A percentile compares a stretch with the other conserved stretches of the same genome.
phyloP scores from a whole-genome alignment of 2,888 invertebrate species.

The Tiliacea aurago region DNA sequence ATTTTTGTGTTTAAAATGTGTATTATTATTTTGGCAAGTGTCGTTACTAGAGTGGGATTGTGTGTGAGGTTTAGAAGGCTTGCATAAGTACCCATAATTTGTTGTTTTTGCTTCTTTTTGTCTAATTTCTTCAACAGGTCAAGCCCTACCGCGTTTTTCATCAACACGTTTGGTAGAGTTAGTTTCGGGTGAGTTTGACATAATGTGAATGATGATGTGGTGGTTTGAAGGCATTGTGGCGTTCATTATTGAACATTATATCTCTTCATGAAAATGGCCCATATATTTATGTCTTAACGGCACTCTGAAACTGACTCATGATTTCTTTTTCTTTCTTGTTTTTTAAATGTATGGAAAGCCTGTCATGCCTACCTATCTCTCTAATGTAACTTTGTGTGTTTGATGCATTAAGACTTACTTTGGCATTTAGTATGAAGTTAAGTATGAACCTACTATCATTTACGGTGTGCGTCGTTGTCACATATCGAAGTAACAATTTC shows the following conservation, averaged over 20 bases:
- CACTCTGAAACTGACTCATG: conserved; percentile 89
- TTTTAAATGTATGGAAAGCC: conserved; percentile 50
- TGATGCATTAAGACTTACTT: conserved; percentile 36
- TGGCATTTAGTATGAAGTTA: conserved; percentile 42
- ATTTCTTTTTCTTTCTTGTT: conserved; percentile 70
- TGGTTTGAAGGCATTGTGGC: conserved; percentile 89
- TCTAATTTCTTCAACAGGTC: conserved; percentile 93
- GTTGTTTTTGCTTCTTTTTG: conserved; percentile 87
- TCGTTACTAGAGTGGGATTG: conserved; percentile 79
- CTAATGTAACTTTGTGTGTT: conserved; percentile 38
- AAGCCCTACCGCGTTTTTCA: conserved; percentile 93
- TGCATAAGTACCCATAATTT: conserved; percentile 82
- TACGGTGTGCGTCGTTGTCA: conserved; percentile 41
- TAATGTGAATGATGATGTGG: conserved; percentile 88
- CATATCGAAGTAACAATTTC: conserved; percentile 44
- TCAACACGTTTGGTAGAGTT: conserved; percentile 93
- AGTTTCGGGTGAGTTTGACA: conserved; percentile 93
- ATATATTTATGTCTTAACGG: conserved; percentile 86
- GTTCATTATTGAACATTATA: conserved; percentile 84
- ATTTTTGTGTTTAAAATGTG: conserved; percentile 71
- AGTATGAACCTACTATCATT: conserved; percentile 60
- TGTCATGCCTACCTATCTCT: conserved; percentile 48
- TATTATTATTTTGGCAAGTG: conserved; percentile 67
- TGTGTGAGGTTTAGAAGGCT: conserved; percentile 83
- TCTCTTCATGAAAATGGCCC: conserved; percentile 83